Percentiles rank a stretch among this genome's conserved stretches.
Evolutionary conservation across 2,888 invertebrate genomes (phyloP).

Genomic region (Agriotes lineatus): DNA sequence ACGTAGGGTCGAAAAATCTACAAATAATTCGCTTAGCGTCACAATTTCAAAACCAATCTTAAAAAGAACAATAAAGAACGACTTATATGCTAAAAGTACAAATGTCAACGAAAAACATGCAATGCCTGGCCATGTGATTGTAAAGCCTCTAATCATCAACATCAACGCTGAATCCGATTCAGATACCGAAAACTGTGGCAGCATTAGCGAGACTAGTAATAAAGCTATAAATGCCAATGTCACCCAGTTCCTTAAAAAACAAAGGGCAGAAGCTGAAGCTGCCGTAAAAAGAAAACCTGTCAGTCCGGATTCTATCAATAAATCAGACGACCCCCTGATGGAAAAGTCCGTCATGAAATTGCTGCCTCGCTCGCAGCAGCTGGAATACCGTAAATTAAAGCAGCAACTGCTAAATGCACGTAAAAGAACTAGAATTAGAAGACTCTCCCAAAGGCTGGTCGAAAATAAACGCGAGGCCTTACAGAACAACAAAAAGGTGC

Average conservation of each 20-base stretch:
- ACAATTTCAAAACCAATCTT: not conserved
- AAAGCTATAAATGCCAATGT: slow-evolving; percentile 48
- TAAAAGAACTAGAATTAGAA: slow-evolving; percentile 36
- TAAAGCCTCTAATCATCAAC: slow-evolving; percentile 63
- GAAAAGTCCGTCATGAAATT: slow-evolving; percentile 61
- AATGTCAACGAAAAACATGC: not conserved
- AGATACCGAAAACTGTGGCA: slow-evolving; percentile 51
- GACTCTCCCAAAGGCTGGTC: slow-evolving; percentile 21
- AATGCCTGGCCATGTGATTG: slow-evolving; percentile 19
- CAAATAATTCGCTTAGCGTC: not conserved
- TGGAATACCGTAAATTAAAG: slow-evolving; percentile 62
- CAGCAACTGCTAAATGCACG: slow-evolving; percentile 58
- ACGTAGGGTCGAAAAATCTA: slow-evolving; percentile 13
- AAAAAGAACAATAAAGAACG: slow-evolving; percentile 3
- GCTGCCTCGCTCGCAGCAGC: slow-evolving; percentile 62
- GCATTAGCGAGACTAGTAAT: not conserved
- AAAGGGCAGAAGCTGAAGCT: slow-evolving; percentile 62
- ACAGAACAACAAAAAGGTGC: slow-evolving; percentile 24
- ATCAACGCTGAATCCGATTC: slow-evolving; percentile 61
- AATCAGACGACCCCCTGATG: slow-evolving; percentile 30
- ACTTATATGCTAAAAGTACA: not conserved
- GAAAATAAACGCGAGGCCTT: slow-evolving; percentile 16
- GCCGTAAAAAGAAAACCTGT: slow-evolving; percentile 40
- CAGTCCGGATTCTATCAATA: slow-evolving; percentile 14
- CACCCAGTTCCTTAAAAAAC: slow-evolving; percentile 61